Conservation (phyloP, 2,888 invertebrate species). For the Cantharis nigra region DNA sequence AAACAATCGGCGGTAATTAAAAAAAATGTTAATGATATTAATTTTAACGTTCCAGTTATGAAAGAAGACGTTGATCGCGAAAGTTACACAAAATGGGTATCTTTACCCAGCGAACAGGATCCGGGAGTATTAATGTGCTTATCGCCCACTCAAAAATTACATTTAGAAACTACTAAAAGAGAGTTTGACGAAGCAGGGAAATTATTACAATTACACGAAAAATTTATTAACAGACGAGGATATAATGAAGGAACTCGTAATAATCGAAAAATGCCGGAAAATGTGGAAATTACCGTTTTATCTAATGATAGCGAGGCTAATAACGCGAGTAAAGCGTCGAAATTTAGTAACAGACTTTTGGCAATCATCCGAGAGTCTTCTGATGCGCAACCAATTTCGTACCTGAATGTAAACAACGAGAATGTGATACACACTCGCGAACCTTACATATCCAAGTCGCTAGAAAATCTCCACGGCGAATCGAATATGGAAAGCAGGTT, state of each 20-base stretch:
- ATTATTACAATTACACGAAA: slow-evolving; percentile 71
- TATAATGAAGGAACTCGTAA: slow-evolving; percentile 47
- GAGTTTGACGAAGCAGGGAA: slow-evolving; percentile 64
- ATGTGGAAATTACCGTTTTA: slow-evolving; percentile 35
- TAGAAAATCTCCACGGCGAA: background rate
- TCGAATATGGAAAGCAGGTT: slow-evolving; percentile 40
- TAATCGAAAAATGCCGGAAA: slow-evolving; percentile 54
- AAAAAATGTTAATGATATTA: slow-evolving; percentile 1
- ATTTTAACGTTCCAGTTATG: slow-evolving; percentile 36
- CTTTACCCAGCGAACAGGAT: slow-evolving; percentile 64
- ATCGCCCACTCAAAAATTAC: slow-evolving; percentile 72
- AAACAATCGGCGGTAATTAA: background rate
- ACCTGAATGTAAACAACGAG: slow-evolving; percentile 33
- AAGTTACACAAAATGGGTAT: slow-evolving; percentile 63
- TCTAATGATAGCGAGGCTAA: slow-evolving; percentile 22
- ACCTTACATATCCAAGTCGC: background rate
- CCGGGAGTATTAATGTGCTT: slow-evolving; percentile 68
- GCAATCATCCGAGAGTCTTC: slow-evolving; percentile 64
- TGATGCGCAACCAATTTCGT: slow-evolving; percentile 28
- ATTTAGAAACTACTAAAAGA: slow-evolving; percentile 62
- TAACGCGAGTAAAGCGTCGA: slow-evolving; percentile 8
- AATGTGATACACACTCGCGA: slow-evolving; percentile 45
- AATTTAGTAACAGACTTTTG: slow-evolving; percentile 61
- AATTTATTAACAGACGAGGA: slow-evolving; percentile 66
- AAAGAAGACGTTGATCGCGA: slow-evolving; percentile 45